A percentile compares a stretch with the other conserved stretches of the same genome.
phyloP scores from a whole-genome alignment of 2,888 invertebrate genomes.

The Lasioglossum pauxillum region DNA sequence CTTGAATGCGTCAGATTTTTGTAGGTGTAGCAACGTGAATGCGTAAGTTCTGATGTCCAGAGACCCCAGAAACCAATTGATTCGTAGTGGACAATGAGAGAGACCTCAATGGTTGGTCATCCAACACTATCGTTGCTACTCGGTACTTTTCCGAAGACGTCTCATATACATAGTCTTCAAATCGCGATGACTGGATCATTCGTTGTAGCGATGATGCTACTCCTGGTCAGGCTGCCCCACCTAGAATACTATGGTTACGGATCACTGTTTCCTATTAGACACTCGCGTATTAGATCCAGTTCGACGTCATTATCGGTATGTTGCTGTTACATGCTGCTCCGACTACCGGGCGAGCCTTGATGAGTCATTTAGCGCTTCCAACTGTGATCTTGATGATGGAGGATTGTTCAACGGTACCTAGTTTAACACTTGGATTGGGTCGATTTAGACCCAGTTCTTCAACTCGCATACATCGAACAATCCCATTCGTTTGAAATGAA shows the following conservation, averaged over 20 bases:
- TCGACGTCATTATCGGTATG: neutral
- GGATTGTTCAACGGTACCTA: too few relatives aligned
- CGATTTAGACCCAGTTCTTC: neutral
- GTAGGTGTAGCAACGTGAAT: too few relatives aligned
- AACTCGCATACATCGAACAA: neutral
- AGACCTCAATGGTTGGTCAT: too few relatives aligned
- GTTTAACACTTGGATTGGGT: too few relatives aligned
- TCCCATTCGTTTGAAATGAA: neutral
- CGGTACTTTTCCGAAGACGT: neutral
- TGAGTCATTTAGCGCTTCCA: neutral
- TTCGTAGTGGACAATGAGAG: too few relatives aligned
- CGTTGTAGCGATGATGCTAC: neutral
- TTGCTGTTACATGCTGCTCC: neutral
- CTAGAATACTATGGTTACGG: conserved; percentile 38
- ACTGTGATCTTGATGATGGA: neutral
- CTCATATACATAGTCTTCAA: neutral
- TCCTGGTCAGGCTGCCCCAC: conserved; percentile 19
- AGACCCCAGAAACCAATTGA: too few relatives aligned
- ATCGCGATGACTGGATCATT: conserved; percentile 3
- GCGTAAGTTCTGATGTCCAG: too few relatives aligned
- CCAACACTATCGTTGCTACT: neutral
- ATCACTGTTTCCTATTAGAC: conserved; percentile 52
- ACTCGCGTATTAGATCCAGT: conserved; percentile 4
- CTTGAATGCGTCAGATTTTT: too few relatives aligned
- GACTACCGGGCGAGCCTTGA: neutral